Percentiles rank a stretch among this genome's conserved stretches.
Evolutionary conservation across 2,888 invertebrate species (phyloP).

Genomic region (Agrilus mali): DNA sequence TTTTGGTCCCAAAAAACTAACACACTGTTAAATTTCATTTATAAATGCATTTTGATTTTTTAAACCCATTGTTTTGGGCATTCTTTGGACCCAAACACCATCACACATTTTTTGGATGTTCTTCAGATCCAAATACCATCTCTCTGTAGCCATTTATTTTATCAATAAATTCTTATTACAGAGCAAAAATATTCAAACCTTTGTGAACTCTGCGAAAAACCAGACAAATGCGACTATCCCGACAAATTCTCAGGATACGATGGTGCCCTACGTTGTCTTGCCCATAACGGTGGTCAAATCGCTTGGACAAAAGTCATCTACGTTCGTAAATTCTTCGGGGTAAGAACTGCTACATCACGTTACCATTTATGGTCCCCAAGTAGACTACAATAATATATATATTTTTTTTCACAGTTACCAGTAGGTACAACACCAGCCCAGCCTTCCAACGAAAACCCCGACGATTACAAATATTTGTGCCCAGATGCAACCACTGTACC

Average conservation of each 20-base stretch:
- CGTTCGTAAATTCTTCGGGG: conserved; percentile 67
- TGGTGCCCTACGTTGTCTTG: conserved; percentile 72
- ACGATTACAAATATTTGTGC: conserved; percentile 63
- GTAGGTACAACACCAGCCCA: conserved; percentile 45
- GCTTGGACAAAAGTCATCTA: conserved; percentile 77
- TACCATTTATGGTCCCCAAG: neutral
- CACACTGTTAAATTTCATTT: too few relatives aligned
- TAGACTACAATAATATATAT: neutral
- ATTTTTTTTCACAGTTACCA: conserved; percentile 38
- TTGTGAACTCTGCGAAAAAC: conserved; percentile 66
- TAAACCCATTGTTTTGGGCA: too few relatives aligned
- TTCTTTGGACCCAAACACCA: too few relatives aligned
- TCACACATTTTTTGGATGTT: too few relatives aligned
- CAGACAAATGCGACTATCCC: conserved; percentile 63
- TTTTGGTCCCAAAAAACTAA: too few relatives aligned
- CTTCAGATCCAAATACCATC: too few relatives aligned
- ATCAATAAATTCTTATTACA: too few relatives aligned
- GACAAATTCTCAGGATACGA: conserved; percentile 79
- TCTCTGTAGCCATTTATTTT: too few relatives aligned
- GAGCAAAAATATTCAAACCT: conserved; percentile 65
- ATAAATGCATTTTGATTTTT: too few relatives aligned
- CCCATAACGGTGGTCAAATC: conserved; percentile 69
- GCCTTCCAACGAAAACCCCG: conserved; percentile 47
- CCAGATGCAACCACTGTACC: conserved; percentile 62
- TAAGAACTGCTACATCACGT: conserved; percentile 29